Evolutionary conservation across 2,888 invertebrate genomes (phyloP).

Genomic region (Linnaemya vulpina): DNA sequence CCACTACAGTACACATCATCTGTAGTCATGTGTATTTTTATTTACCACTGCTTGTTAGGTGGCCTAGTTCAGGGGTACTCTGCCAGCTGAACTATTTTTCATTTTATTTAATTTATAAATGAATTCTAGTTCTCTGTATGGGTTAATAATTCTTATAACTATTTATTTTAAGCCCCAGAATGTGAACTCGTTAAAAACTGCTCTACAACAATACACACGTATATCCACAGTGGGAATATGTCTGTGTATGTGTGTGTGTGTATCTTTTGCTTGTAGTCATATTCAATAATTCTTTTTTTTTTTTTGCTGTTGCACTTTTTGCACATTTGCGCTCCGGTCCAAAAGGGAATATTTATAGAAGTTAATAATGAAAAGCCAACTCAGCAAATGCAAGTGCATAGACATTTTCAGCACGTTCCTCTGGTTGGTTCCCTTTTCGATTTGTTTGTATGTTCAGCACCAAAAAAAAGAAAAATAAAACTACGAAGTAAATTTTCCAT

Average conservation of each 20-base stretch:
- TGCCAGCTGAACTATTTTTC: too few relatives aligned
- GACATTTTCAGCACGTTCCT: constrained; percentile 10
- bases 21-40: too few relatives aligned
- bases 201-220: background rate
- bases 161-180: background rate
- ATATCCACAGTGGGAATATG: background rate
- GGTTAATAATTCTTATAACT: background rate
- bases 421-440: constrained; percentile 6
- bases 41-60: too few relatives aligned
- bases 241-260: background rate
- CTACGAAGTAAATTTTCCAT: background rate
- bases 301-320: background rate
- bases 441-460: background rate
- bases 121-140: background rate
- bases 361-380: constrained; percentile 47
- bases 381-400: constrained; percentile 23
- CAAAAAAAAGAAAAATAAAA: too few relatives aligned
- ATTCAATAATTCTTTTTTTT: constrained; percentile 14
- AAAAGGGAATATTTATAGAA: constrained; percentile 6
- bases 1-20: too few relatives aligned
- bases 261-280: background rate
- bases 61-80: too few relatives aligned
- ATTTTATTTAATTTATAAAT: background rate
- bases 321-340: background rate
- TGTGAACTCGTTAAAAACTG: background rate